A percentile compares a stretch with the other conserved stretches of the same genome.
These are phyloP conservation scores for Caenorhabditis becei DNA, from an alignment of 2,888 invertebrate species.

Conservation along the genomic window DNA sequence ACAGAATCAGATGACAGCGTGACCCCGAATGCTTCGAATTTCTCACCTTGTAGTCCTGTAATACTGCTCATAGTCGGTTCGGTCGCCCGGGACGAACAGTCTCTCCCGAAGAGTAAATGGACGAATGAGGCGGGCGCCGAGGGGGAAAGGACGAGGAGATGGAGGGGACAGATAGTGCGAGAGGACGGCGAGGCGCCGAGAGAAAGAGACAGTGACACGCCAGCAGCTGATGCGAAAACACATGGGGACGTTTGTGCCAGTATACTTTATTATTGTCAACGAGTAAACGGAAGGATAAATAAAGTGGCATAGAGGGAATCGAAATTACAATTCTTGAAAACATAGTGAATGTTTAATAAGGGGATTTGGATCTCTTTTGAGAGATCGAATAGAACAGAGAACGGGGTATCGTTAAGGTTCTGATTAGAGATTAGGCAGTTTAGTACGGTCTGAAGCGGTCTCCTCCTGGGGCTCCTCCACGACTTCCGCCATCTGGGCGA, in stretches of 20 bases:
- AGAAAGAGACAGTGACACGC: constrained; percentile 47
- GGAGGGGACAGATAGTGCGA: constrained; percentile 35
- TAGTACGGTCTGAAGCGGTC: constrained; percentile 60
- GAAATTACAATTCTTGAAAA: neutral
- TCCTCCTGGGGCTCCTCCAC: constrained; percentile 61
- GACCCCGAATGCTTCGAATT: too few relatives aligned
- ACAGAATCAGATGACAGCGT: too few relatives aligned
- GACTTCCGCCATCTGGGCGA: constrained; percentile 43
- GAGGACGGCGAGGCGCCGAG: constrained; percentile 14
- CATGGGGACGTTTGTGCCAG: constrained; percentile 31
- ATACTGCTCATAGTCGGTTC: constrained; percentile 47
- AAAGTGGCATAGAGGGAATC: constrained; percentile 5
- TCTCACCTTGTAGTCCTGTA: constrained; percentile 52
- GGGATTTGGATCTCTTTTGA: neutral
- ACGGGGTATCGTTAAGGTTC: neutral
- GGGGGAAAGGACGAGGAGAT: constrained; percentile 42
- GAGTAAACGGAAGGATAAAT: constrained; percentile 3
- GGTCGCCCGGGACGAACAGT: constrained; percentile 40
- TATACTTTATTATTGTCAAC: constrained; percentile 22
- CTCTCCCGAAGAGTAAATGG: constrained; percentile 45
- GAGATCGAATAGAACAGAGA: neutral
- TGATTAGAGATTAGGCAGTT: neutral
- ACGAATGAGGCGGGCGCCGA: constrained; percentile 46
- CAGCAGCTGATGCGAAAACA: constrained; percentile 51
- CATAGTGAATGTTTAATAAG: constrained; percentile 8